These are phyloP conservation scores for Cryptus viduatorius DNA, from an alignment of 2,888 invertebrate species.

Conservation along the genomic window DNA sequence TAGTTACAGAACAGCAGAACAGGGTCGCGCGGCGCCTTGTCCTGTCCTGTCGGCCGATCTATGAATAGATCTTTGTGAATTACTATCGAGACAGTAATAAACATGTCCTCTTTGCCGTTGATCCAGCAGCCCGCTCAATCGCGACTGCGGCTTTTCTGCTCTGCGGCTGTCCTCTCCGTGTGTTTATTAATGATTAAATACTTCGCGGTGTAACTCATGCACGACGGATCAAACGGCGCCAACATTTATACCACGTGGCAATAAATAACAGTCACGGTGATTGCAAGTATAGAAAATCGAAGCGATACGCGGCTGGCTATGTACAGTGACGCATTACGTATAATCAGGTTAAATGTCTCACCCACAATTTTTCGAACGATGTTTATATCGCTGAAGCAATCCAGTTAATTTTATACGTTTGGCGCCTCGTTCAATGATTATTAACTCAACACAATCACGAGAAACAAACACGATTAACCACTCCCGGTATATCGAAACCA, in stretches of 20 bases:
- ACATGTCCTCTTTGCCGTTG: conserved; percentile 29
- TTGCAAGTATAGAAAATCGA: not conserved
- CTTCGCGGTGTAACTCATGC: conserved; percentile 4
- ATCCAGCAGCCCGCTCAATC: conserved; percentile 6
- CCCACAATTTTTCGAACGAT: conserved; percentile 26
- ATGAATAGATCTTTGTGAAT: conserved; percentile 23
- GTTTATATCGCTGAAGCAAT: conserved; percentile 8
- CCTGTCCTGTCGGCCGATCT: conserved; percentile 32
- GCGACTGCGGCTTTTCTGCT: not conserved
- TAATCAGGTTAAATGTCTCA: conserved; percentile 20
- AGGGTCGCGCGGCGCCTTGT: conserved; percentile 2
- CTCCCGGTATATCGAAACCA: not conserved
- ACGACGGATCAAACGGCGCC: conserved; percentile 49
- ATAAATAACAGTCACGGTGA: conserved; percentile 38
- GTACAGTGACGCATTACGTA: not conserved
- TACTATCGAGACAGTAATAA: conserved; percentile 23
- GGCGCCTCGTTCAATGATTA: conserved; percentile 6
- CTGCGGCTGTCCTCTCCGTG: not conserved
- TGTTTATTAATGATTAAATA: conserved; percentile 33
- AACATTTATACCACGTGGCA: conserved; percentile 28
- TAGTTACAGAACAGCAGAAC: not conserved
- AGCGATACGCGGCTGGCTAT: not conserved
- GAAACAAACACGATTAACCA: conserved; percentile 21
- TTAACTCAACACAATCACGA: conserved; percentile 1
- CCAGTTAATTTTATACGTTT: not conserved